Base-by-base conservation (phyloP, 2,797 vertebrate species). In the Girardinus metallicus region DNA sequence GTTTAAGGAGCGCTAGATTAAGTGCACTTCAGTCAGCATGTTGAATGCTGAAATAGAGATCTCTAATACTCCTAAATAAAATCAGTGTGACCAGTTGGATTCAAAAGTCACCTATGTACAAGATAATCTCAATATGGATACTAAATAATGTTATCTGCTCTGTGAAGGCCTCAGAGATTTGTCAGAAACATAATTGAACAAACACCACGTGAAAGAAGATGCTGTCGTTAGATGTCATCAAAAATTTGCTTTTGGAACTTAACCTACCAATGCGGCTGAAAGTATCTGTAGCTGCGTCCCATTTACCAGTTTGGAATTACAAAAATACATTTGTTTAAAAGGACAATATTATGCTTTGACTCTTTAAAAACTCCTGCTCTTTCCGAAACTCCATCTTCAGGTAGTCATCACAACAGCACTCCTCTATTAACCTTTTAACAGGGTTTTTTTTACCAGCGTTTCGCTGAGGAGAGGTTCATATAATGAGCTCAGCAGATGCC, bases 1-100 rank as follows among this genome's bases (percentile, higher is more conserved):
- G 75, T 87, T 82, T 81, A 77, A 74, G 62, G 71, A 81, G 46
- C 66, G 80, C 55, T 64, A 74, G 47, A 83, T 79, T 88, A 70
- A 86, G 23, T 68, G n/a, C 66, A 70, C 74, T 82, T 80, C 39
- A 70, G 13, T 70, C 11, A 70, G n/a, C 23, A n/a, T 26, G 12
- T n/a, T 41, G 36, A 70, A 68, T 12, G 36, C 36, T n/a, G 26
- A 71, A 29, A 71, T 29, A 44, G 15, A 71, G 2, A 71, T 44
- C 12, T 71, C 12, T 16, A 36, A 18, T 46, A 72, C n/a, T 7
- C 12, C 41, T 29, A 16, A 71, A 71, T 46, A 29, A 71, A 46
- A 71, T 46, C 1, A 7, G 68, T 46, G 26, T 16, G 15, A 29
- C 26, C 5, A 29, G 44, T 46, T 72, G 43, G 26, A 72, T 44